These are phyloP conservation scores for Ceyx cyanopectus DNA, from an alignment of 2,113 vertebrate species.

Conservation along the genomic window DNA sequence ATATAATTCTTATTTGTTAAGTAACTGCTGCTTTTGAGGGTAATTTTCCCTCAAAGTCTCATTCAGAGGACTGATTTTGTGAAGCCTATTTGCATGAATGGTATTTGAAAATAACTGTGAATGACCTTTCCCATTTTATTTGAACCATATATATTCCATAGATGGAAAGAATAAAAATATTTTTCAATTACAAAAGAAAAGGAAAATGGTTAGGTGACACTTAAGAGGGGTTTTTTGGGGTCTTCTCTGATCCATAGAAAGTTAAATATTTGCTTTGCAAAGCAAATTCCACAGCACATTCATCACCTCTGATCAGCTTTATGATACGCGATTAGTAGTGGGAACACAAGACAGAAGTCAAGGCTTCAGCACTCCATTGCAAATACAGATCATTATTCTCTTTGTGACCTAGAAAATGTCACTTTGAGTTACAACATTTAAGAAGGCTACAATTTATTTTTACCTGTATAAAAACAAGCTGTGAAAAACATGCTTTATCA, in stretches of 20 bases:
- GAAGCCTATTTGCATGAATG: background rate
- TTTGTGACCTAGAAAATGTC: background rate
- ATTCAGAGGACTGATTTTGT: background rate
- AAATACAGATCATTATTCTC: background rate
- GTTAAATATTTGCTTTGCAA: slow-evolving; percentile 50
- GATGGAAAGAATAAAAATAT: background rate
- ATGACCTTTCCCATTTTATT: slow-evolving; percentile 9
- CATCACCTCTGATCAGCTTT: slow-evolving; percentile 1
- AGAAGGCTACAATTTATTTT: background rate
- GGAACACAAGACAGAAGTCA: background rate
- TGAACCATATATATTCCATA: background rate
- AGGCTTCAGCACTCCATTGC: background rate
- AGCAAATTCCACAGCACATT: slow-evolving; percentile 57
- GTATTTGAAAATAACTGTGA: slow-evolving; percentile 6
- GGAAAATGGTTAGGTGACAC: background rate
- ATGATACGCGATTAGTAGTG: background rate
- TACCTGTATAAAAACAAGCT: background rate
- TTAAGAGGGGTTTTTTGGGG: slow-evolving; percentile 8
- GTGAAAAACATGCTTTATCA: background rate
- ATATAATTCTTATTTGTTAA: background rate
- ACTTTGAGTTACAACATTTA: background rate
- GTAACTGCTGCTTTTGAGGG: background rate
- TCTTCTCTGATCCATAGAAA: slow-evolving; percentile 45
- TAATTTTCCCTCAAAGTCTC: background rate
- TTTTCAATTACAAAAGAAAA: slow-evolving; percentile 20